Evolutionary conservation across 1,140 invertebrate genomes (phyloP).

Genomic region (Coptotermes formosanus): DNA sequence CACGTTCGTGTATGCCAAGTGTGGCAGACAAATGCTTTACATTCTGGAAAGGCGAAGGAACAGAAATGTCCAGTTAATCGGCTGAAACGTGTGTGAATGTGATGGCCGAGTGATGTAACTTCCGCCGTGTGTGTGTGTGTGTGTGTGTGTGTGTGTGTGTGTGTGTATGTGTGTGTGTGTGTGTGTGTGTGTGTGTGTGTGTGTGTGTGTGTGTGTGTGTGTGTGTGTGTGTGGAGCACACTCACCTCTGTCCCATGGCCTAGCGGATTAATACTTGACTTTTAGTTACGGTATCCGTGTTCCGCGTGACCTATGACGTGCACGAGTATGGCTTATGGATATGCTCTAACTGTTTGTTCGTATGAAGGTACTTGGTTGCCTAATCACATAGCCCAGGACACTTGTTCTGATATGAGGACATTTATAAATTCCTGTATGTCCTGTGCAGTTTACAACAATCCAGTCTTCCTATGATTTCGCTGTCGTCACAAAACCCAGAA

Average conservation of each 20-base stretch:
- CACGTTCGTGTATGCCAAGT: background rate
- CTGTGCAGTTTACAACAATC: background rate
- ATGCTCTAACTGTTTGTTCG: background rate
- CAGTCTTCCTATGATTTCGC: background rate
- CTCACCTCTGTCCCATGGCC: background rate
- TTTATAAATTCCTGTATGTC: too few relatives aligned
- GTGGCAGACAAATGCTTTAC: background rate
- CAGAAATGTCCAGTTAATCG: constrained; percentile 4
- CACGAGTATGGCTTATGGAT: background rate
- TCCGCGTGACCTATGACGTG: too few relatives aligned
- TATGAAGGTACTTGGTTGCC: background rate
- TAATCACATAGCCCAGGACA: background rate
- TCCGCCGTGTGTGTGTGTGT: background rate
- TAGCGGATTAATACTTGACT: background rate
- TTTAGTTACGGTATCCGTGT: background rate
- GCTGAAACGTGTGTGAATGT: background rate
- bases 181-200: background rate
- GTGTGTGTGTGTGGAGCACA: background rate
- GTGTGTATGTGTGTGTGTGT: background rate
- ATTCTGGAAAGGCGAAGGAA: background rate
- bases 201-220: background rate
- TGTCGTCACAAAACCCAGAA: background rate
- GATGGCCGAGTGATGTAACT: background rate
- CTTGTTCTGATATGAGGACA: too few relatives aligned
- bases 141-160: background rate